Base-by-base conservation (phyloP, 1,140 invertebrate genomes). In the Psix sp. region DNA sequence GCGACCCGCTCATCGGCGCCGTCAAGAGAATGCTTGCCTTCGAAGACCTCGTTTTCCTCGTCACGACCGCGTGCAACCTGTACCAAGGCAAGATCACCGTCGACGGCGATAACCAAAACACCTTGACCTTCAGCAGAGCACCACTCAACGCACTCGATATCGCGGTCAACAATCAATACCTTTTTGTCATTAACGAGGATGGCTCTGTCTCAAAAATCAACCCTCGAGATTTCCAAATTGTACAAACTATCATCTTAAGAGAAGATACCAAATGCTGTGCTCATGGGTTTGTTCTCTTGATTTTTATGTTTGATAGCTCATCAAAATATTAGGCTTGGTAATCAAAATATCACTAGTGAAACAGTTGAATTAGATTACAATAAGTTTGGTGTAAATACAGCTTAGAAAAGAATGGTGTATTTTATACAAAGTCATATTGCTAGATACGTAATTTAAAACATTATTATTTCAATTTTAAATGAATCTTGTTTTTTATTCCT, bases 231-330 rank as follows among this genome's bases (percentile, higher is more conserved):
- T 86, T 91, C 68, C 87, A 84, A 76, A 77, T 88, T 29, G 77
- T 89, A 65, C 88, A 91, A 75, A 91, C 90, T 80, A 89, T 92
- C 29, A 77, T 90, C 62, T 83, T 93, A 11, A 88, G 89, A 74
- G 91, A 92, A 77, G 90, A 92, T 60, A 80, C 87, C 1, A 90
- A 90, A 77, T 89, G 85, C 74, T 92, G 91, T 72, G 86, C 85
- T 38, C 90, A 92, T 78, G 91, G 91, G 78, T 88, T 76, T 1
- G 81, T 73, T 11, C 33, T n/a, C n/a, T n/a, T n/a, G n/a, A n/a
- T n/a, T n/a, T n/a, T n/a, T n/a, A n/a, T n/a, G n/a, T n/a, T n/a
- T n/a, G n/a, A n/a, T n/a, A n/a, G n/a, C n/a, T n/a, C n/a, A n/a
- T n/a, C n/a, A n/a, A n/a, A n/a, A n/a, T n/a, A n/a, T n/a, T n/a